Percentiles rank a stretch among this genome's conserved stretches.
Conservation (phyloP, 2,113 vertebrate species). For the Stigmatopora argus region DNA sequence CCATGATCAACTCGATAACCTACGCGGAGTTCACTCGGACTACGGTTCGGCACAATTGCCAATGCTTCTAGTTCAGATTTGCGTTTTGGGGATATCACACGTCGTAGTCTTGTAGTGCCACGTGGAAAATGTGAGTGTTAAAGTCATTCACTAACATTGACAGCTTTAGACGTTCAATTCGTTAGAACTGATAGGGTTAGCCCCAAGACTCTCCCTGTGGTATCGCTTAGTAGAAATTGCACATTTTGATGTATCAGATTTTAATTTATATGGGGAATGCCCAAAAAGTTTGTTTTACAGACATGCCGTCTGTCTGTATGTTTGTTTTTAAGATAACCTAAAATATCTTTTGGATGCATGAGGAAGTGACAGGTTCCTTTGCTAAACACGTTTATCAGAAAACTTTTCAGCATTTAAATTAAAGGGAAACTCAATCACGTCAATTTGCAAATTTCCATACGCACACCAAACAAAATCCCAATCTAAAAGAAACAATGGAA, state of each 20-base stretch:
- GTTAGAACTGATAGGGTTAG: no score
- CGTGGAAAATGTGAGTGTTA: background rate
- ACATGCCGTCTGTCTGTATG: no score
- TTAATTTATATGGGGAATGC: no score
- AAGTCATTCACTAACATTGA: background rate
- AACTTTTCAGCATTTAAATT: background rate
- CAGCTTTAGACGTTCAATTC: background rate
- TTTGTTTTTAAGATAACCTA: no score
- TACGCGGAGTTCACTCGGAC: background rate
- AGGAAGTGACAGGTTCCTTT: background rate
- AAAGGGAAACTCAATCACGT: background rate
- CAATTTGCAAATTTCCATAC: background rate
- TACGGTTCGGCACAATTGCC: background rate
- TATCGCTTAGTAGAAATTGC: no score
- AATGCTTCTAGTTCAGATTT: background rate
- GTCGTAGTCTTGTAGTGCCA: background rate
- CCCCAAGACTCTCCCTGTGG: no score
- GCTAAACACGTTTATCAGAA: background rate
- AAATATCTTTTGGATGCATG: background rate
- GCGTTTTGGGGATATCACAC: background rate
- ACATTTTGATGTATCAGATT: no score
- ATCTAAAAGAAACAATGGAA: slow-evolving; percentile 24
- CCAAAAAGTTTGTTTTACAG: no score
- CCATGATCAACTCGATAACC: slow-evolving; percentile 12
- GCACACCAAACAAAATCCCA: background rate